Evolutionary conservation across 2,797 vertebrate genomes (phyloP), one percentile per base, ranked within the genome.

Genomic region (Cryptoblepharus egeriae): DNA sequence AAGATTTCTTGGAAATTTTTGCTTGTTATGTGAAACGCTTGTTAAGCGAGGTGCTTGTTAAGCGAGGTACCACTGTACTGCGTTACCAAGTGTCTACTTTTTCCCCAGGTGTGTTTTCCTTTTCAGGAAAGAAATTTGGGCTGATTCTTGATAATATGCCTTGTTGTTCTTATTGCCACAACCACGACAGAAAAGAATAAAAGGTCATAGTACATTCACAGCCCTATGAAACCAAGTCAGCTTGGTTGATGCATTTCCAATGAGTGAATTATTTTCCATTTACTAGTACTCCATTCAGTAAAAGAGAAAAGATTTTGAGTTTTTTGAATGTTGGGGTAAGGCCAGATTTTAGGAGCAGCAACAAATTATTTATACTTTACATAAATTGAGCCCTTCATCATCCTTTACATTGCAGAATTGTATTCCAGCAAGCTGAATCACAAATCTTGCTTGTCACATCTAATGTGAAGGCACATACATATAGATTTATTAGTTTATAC

Each of bases 61-160:
- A n/a, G n/a, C n/a, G n/a, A n/a, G n/a, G n/a, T n/a, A n/a, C n/a
- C n/a, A n/a, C n/a, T n/a, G n/a, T n/a, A 77, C 26, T 42, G 18
- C 39, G 24, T 39, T 79, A 49, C 49, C 49, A 73, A 73, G 32
- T 45, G 16, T 15, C 28, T 42, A 24, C 0, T 4, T 45, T 28
- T 16, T 57, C 4, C 2, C 39, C 28, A 13, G 61, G 64, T 83
- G 11, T 58, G 11, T 72, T 72, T 72, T 65, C 63, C 16, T 6
- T 65, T 65, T 65, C 68, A 71, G 69, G 73, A 83, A 67, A 32
- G 75, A 73, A 64, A 39, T 55, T 65, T 24, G 1, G 75, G 20
- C 65, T 71, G 58, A 76, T 77, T 82, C 30, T 76, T 76, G 55
- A 26, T 39, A 30, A 64, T 6, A 12, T 71, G 30, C 32, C 30